Percentiles rank a stretch among this genome's conserved stretches.
Evolutionary conservation across 2,888 invertebrate genomes (phyloP).

Genomic region (Drosophila mettleri): DNA sequence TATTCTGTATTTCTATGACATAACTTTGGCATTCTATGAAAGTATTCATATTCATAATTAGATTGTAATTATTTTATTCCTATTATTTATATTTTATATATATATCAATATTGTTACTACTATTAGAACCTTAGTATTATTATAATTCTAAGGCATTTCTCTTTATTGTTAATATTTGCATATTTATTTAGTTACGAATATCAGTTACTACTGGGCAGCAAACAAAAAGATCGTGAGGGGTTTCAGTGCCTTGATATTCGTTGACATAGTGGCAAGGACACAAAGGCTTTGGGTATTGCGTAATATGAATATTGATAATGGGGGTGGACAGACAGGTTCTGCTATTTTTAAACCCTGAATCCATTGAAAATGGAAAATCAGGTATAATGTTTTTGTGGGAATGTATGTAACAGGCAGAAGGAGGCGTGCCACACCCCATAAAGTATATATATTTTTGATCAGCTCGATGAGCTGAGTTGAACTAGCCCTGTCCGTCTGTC

Average conservation of each 20-base stretch:
- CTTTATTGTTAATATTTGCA: background rate
- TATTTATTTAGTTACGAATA: background rate
- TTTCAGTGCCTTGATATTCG: background rate
- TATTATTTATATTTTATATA: background rate
- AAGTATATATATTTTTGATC: too few relatives aligned
- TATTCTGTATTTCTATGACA: conserved; percentile 10
- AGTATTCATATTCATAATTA: too few relatives aligned
- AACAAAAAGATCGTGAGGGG: conserved; percentile 1
- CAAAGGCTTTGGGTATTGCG: conserved; percentile 4
- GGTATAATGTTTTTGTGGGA: too few relatives aligned
- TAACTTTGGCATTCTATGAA: background rate
- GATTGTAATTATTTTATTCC: too few relatives aligned
- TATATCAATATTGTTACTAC: background rate
- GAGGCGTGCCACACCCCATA: too few relatives aligned
- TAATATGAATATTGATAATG: background rate
- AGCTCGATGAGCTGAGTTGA: too few relatives aligned
- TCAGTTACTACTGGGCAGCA: too few relatives aligned
- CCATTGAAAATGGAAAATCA: too few relatives aligned
- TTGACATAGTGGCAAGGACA: conserved; percentile 17
- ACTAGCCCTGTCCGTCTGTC: too few relatives aligned
- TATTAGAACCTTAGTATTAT: background rate
- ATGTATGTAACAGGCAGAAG: too few relatives aligned
- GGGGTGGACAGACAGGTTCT: background rate
- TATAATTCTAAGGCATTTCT: too few relatives aligned
- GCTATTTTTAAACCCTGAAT: too few relatives aligned